Percentiles rank a stretch among this genome's conserved stretches.
Evolutionary conservation across 2,797 vertebrate genomes (phyloP).

Genomic region (Tiaroga cobitis): DNA sequence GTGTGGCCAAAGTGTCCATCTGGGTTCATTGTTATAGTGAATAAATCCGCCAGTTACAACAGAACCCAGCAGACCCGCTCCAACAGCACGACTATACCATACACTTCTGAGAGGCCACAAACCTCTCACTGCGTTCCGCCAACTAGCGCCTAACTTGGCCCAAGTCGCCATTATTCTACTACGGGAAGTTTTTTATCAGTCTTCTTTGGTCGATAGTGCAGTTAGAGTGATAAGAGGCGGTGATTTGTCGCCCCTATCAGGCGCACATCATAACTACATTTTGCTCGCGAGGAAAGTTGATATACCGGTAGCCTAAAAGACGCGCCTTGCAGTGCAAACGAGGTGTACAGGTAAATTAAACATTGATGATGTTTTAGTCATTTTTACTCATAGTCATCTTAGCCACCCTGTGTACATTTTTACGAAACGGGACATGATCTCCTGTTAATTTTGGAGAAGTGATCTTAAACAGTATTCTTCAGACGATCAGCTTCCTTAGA

Average conservation of each 20-base stretch:
- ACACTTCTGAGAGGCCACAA: slow-evolving; percentile 43
- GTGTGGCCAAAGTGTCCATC: slow-evolving; percentile 56
- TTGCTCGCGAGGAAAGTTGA: not conserved
- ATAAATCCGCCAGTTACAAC: slow-evolving; percentile 63
- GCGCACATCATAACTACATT: not conserved
- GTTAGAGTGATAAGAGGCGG: not conserved
- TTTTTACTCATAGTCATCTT: not conserved
- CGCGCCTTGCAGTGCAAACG: not conserved
- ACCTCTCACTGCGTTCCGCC: slow-evolving; percentile 55
- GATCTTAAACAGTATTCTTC: no score
- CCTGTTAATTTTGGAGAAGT: not conserved
- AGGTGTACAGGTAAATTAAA: not conserved
- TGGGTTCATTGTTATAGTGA: slow-evolving; percentile 47
- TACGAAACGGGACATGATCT: not conserved
- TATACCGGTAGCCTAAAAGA: no score
- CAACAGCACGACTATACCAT: slow-evolving; percentile 48
- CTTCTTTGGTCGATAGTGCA: not conserved
- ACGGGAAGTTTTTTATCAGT: slow-evolving; percentile 38
- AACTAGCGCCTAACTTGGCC: slow-evolving; percentile 60
- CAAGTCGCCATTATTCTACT: slow-evolving; percentile 72
- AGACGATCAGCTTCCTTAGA: not conserved
- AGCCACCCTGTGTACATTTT: not conserved
- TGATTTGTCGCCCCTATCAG: slow-evolving; percentile 33
- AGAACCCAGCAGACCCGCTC: slow-evolving; percentile 64
- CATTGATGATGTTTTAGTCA: not conserved